Percentiles rank a stretch among this genome's conserved stretches.
Evolutionary conservation across 2,797 vertebrate species (phyloP).

Genomic region (Anas acuta): DNA sequence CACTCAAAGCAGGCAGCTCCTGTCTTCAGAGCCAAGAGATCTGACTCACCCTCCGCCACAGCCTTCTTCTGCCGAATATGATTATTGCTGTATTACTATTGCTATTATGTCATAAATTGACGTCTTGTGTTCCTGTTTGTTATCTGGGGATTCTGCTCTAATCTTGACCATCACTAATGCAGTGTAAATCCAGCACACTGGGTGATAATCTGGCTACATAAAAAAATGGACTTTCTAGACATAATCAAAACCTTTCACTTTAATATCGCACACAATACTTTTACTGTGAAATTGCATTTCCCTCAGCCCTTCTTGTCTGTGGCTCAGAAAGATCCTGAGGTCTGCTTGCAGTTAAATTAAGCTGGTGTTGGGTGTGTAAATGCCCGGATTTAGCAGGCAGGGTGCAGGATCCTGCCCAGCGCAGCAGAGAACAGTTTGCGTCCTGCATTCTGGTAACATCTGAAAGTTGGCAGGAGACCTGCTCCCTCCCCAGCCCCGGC

Average conservation of each 20-base stretch:
- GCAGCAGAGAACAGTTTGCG: fast-evolving
- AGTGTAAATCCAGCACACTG: slow-evolving; percentile 33
- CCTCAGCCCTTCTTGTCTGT: background rate
- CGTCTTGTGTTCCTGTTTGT: slow-evolving; percentile 56
- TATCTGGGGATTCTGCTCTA: slow-evolving; percentile 66
- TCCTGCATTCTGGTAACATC: background rate
- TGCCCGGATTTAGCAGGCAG: background rate
- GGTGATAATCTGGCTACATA: slow-evolving; percentile 69
- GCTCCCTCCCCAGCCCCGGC: background rate
- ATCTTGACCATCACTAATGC: slow-evolving; percentile 62
- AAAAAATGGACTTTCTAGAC: slow-evolving; percentile 8
- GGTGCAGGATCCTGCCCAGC: fast-evolving
- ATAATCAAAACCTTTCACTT: slow-evolving; percentile 66
- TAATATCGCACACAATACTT: background rate
- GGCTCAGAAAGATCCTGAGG: background rate
- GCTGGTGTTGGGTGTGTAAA: background rate
- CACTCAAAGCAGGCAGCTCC: background rate
- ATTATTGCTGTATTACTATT: slow-evolving; percentile 28
- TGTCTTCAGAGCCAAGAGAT: background rate
- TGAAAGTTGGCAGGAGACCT: background rate
- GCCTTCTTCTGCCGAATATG: background rate
- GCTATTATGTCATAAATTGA: slow-evolving; percentile 67
- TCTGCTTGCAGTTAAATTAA: background rate
- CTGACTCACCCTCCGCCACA: background rate
- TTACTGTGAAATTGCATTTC: background rate